Conservation (phyloP, 2,113 vertebrate species). For the Telmatochromis sp. region DNA sequence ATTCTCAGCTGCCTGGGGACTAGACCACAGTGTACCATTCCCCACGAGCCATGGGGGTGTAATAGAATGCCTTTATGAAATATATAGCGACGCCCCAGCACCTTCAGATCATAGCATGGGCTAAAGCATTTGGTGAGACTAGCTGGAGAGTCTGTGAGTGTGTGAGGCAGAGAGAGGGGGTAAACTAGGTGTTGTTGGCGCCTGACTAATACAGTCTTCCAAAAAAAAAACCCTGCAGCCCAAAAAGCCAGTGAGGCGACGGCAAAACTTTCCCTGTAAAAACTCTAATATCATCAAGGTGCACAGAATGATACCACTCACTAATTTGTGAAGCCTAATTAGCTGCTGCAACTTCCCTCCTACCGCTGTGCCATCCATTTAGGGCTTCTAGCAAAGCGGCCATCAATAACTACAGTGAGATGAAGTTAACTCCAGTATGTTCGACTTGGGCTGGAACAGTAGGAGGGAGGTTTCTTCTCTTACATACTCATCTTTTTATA, state of each 20-base stretch:
- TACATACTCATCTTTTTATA: neutral
- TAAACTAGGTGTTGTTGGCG: neutral
- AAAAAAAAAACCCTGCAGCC: neutral
- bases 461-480: neutral
- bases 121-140: neutral
- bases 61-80: constrained; percentile 68
- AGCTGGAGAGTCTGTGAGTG: neutral
- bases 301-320: constrained; percentile 39
- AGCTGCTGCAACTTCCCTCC: constrained; percentile 43
- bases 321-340: constrained; percentile 65
- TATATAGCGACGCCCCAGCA: constrained; percentile 45
- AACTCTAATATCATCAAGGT: constrained; percentile 48
- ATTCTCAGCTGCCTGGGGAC: constrained; percentile 53
- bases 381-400: constrained; percentile 17
- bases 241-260: neutral
- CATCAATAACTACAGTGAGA: constrained; percentile 24
- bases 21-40: constrained; percentile 40
- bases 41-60: constrained; percentile 51
- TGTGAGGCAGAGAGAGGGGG: neutral
- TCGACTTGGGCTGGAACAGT: neutral
- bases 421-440: constrained; percentile 1
- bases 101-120: constrained; percentile 48
- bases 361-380: constrained; percentile 46
- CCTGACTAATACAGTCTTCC: neutral
- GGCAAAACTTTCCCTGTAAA: constrained; percentile 8